Base-by-base conservation (phyloP, 92 coral and sea anemone species). In the Nematostella vectensis region DNA sequence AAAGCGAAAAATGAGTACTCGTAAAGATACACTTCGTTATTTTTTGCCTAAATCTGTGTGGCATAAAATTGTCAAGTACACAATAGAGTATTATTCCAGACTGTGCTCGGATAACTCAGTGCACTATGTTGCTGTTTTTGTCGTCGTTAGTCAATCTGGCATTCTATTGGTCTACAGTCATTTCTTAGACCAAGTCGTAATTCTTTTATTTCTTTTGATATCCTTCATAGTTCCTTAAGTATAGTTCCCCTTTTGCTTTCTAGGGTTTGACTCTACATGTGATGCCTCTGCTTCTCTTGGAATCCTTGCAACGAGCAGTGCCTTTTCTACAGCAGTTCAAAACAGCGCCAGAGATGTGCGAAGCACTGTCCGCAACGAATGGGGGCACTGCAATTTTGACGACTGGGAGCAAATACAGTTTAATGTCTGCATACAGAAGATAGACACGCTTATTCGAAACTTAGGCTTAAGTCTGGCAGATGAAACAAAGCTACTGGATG, bases 371-470 rank as follows among this genome's bases (percentile, higher is more conserved):
- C 61, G 96, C 52, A 82, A 85, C 72, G 78, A 76, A 39, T 85
- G 95, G 88, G 95, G 84, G 25, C 95, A 85, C 51, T 86, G 95
- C 43, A 82, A 87, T 74, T 87, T 82, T 53, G 63, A 36, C 26
- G 54, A 64, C 57, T 87, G 91, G 91, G 69, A 54, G 20, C 77
- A 27, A 4, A 31, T 45, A 3, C 62, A 82, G 25, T 81, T 75
- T 27, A 25, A 27, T 0, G 47, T 3, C 21, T 65, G 89, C 48
- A 81, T 85, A 42, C 89, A 76, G 59, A 30, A 75, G 9, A 85
- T 85, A 84, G 88, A 85, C 23, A 63, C 81, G n/a, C 55, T 81
- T 39, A 47, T 68, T 43, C 80, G 65, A 37, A 61, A 56, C 48
- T 47, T 82, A 16, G 61, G 64, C 13, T 50, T 85, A 17, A 50